Evolutionary conservation across 2,888 invertebrate genomes (phyloP).

Genomic region (Polyploca ridens): DNA sequence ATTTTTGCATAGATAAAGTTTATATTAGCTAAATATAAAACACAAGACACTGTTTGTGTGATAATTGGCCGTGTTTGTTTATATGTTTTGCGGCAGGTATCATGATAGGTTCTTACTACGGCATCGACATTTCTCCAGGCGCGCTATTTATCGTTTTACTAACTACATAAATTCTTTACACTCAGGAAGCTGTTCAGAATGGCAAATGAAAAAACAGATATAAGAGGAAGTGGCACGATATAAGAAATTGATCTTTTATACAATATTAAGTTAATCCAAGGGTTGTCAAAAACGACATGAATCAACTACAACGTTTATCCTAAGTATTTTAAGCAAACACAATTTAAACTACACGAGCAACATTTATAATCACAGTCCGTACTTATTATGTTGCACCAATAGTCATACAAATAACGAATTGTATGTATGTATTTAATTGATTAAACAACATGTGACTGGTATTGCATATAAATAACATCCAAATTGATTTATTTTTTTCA

Average conservation of each 20-base stretch:
- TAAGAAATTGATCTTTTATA: too few relatives aligned
- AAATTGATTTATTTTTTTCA: constrained; percentile 23
- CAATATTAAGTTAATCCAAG: not conserved
- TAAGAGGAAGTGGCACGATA: too few relatives aligned
- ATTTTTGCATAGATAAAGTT: constrained; percentile 16
- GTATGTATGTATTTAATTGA: not conserved
- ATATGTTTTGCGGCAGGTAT: constrained; percentile 1
- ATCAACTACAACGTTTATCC: not conserved
- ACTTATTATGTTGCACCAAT: constrained; percentile 5
- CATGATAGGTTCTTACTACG: too few relatives aligned
- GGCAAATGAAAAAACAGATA: too few relatives aligned
- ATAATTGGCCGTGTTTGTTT: constrained; percentile 21
- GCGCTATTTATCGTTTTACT: too few relatives aligned
- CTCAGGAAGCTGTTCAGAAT: too few relatives aligned
- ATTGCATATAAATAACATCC: not conserved
- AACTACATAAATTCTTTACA: too few relatives aligned
- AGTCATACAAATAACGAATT: not conserved
- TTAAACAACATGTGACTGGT: not conserved
- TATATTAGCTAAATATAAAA: constrained; percentile 20
- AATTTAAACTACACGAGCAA: constrained; percentile 1
- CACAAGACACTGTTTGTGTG: constrained; percentile 16
- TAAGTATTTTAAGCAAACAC: not conserved
- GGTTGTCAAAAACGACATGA: not conserved
- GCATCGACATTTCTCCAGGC: too few relatives aligned
- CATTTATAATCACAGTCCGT: not conserved